Conservation (phyloP, 2,113 vertebrate genomes). For the Lates calcarifer region DNA sequence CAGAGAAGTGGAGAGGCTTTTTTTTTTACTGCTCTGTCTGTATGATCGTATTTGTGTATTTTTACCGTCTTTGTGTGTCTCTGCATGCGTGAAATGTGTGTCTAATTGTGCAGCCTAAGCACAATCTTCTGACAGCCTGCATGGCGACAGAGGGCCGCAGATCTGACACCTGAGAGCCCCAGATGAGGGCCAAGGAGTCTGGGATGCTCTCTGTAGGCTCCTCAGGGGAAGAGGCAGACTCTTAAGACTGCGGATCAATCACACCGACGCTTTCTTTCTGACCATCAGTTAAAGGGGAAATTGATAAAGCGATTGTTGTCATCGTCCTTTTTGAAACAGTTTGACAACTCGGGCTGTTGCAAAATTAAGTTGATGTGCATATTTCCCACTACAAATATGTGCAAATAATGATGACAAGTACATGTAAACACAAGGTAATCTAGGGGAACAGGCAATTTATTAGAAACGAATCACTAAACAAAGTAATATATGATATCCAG, state of each 20-base stretch:
- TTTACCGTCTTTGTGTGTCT: background rate
- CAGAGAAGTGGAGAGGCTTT: slow-evolving; percentile 3
- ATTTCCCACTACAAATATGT: background rate
- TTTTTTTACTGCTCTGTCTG: slow-evolving; percentile 15
- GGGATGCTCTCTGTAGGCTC: slow-evolving; percentile 64
- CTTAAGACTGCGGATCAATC: slow-evolving; percentile 64
- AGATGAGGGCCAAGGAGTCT: slow-evolving; percentile 71
- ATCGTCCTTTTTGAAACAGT: background rate
- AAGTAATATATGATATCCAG: background rate
- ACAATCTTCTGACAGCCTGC: slow-evolving; percentile 81
- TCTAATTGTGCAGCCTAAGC: slow-evolving; percentile 82
- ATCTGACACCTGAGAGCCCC: slow-evolving; percentile 85
- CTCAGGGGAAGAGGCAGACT: slow-evolving; percentile 54
- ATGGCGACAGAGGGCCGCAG: slow-evolving; percentile 84
- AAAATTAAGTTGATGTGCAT: background rate
- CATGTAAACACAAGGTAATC: background rate
- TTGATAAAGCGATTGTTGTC: slow-evolving; percentile 53
- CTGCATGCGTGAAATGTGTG: slow-evolving; percentile 29
- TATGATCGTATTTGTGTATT: background rate
- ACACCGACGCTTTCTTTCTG: slow-evolving; percentile 53
- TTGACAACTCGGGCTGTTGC: slow-evolving; percentile 21
- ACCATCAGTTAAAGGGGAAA: slow-evolving; percentile 50
- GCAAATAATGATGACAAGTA: too few relatives aligned
- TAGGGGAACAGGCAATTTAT: background rate
- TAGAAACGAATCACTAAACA: background rate